A percentile compares a stretch with the other conserved stretches of the same genome.
Evolutionary conservation across 2,888 invertebrate genomes (phyloP).

Genomic region (Mayetiola destructor): DNA sequence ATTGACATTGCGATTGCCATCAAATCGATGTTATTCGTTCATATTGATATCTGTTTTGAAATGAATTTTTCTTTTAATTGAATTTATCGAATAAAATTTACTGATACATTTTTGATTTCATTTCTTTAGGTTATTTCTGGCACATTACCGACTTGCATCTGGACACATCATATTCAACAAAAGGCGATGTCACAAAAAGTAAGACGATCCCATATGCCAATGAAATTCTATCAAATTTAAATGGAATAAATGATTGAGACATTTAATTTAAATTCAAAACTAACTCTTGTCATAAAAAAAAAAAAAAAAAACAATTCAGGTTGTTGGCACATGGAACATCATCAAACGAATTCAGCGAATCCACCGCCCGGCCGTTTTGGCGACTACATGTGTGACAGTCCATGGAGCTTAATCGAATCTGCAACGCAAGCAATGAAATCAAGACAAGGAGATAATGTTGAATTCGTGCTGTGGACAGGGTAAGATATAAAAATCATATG

Average conservation of each 20-base stretch:
- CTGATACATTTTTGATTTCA: no score
- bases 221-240: no score
- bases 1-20: no score
- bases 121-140: slow-evolving; percentile 95
- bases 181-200: slow-evolving; percentile 63
- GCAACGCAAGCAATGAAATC: slow-evolving; percentile 77
- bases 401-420: slow-evolving; percentile 75
- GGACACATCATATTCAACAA: slow-evolving; percentile 66
- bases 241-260: no score
- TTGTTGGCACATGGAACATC: slow-evolving; percentile 49
- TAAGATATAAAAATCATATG: slow-evolving; percentile 36
- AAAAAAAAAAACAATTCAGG: slow-evolving; percentile 27
- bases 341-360: slow-evolving; percentile 40
- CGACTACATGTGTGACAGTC: slow-evolving; percentile 76
- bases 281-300: not conserved
- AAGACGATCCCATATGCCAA: slow-evolving; percentile 35
- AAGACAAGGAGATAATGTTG: slow-evolving; percentile 70
- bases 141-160: slow-evolving; percentile 89
- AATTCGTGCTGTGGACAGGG: slow-evolving; percentile 93
- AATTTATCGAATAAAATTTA: no score
- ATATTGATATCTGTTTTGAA: no score
- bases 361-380: slow-evolving; percentile 57
- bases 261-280: not conserved
- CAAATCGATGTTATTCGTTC: no score
- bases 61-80: no score